phyloP scores from a whole-genome alignment of 2,797 vertebrate species.

The Onychomys arenicola region DNA sequence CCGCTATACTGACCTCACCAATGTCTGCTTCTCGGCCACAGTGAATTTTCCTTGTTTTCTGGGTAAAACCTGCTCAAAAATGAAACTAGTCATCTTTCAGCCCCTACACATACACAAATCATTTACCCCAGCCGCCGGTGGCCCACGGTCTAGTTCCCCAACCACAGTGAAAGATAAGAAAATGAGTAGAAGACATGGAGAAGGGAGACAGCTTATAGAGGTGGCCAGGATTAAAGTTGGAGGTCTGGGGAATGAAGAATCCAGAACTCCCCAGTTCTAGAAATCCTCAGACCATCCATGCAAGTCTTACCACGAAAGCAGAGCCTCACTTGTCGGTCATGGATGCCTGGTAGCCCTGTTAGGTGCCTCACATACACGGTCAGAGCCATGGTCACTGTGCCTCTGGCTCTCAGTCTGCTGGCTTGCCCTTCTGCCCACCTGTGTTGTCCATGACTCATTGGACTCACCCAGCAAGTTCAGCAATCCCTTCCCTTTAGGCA shows the following conservation, averaged over 20 bases:
- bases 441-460: slow-evolving; percentile 71
- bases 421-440: slow-evolving; percentile 58
- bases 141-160: background rate
- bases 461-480: slow-evolving; percentile 88
- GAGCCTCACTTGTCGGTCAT: slow-evolving; percentile 92
- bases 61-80: slow-evolving; percentile 91
- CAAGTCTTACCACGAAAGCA: slow-evolving; percentile 90
- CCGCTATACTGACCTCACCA: slow-evolving; percentile 90
- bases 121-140: background rate
- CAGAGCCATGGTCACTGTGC: slow-evolving; percentile 90
- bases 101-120: background rate
- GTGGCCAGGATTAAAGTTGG: background rate
- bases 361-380: slow-evolving; percentile 90
- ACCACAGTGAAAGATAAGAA: background rate
- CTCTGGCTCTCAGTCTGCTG: slow-evolving; percentile 48
- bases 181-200: background rate
- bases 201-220: background rate
- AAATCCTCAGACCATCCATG: background rate
- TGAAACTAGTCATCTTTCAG: slow-evolving; percentile 65
- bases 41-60: slow-evolving; percentile 92
- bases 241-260: background rate
- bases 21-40: slow-evolving; percentile 91
- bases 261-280: background rate
- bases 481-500: slow-evolving; percentile 80
- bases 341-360: slow-evolving; percentile 90